A percentile compares a stretch with the other conserved stretches of the same genome.
These are phyloP conservation scores for Phocoena phocoena DNA, from an alignment of 2,113 vertebrate species.

Conservation along the genomic window DNA sequence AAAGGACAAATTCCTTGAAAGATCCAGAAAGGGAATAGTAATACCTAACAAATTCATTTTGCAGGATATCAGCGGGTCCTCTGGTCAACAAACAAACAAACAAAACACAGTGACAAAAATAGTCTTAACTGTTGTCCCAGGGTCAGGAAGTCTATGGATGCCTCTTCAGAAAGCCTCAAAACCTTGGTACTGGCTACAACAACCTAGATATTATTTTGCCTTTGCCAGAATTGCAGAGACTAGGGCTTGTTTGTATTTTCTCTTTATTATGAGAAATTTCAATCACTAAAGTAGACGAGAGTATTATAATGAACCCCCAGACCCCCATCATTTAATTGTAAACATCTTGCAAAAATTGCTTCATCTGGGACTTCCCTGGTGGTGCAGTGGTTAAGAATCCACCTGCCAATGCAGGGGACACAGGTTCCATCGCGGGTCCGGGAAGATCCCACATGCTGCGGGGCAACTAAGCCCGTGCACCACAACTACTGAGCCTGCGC, in stretches of 20 bases:
- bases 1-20: neutral
- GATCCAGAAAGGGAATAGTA: conserved; percentile 14
- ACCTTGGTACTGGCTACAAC: neutral
- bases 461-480: too few species aligned
- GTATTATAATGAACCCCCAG: neutral
- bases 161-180: neutral
- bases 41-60: neutral
- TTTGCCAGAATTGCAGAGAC: neutral
- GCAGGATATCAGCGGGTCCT: neutral
- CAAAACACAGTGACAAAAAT: neutral
- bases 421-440: too few species aligned
- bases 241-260: neutral
- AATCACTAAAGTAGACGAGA: neutral
- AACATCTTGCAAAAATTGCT: neutral
- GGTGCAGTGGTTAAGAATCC: too few species aligned
- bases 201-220: neutral
- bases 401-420: too few species aligned
- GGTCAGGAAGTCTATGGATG: neutral
- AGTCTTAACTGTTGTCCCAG: neutral
- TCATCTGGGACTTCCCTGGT: neutral
- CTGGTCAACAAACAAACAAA: neutral
- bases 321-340: neutral
- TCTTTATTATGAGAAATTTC: conserved; percentile 1
- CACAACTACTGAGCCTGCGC: too few species aligned
- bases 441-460: too few species aligned